Evolutionary conservation across 1,140 invertebrate species (phyloP), one percentile per base, ranked within the genome.

Genomic region (Drosophila kikkawai): DNA sequence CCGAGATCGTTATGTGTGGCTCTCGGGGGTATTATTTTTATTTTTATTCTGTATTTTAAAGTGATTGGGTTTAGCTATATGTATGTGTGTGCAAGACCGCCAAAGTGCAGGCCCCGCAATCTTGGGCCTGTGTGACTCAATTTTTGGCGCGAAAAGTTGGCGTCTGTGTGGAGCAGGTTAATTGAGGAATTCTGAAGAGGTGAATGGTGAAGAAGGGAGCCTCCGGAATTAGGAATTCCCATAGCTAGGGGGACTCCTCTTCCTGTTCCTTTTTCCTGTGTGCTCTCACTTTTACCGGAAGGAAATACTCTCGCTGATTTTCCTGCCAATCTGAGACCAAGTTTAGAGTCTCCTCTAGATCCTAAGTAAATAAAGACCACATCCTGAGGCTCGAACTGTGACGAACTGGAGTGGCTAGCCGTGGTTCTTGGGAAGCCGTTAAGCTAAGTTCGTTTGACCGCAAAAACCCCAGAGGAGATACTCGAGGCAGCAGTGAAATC

Each of bases 111-210:
- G 44, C 26, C 48, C 51, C 47, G 56, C 59, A 75, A 60, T 71
- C 74, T 39, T 26, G 13, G 19, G 67, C 48, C 47, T 82, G 47
- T 67, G 83, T 84, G 84, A 88, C 81, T 79, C 85, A 90, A 76
- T 85, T 88, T 75, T 88, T 88, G 85, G 85, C 85, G 85, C 85
- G 85, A 90, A 88, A 73, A 85, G 65, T 88, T 90, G 85, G 85
- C 85, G 85, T 88, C 85, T 42, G 60, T 73, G 60, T 79, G 82
- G 75, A 80, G 80, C 80, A 90, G 60, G 61, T 70, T 68, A 67
- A 22, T 44, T 34, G 22, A 32, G 47, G 58, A 75, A 48, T 65
- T 56, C 7, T 56, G 7, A 15, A 29, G 11, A 42, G 26, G 13
- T 12, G 15, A 29, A 39, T 22, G 22, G 2, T 19, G 8, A n/a